These are phyloP conservation scores for Nansenia antarctica DNA, from an alignment of 2,113 vertebrate genomes.

Conservation along the genomic window DNA sequence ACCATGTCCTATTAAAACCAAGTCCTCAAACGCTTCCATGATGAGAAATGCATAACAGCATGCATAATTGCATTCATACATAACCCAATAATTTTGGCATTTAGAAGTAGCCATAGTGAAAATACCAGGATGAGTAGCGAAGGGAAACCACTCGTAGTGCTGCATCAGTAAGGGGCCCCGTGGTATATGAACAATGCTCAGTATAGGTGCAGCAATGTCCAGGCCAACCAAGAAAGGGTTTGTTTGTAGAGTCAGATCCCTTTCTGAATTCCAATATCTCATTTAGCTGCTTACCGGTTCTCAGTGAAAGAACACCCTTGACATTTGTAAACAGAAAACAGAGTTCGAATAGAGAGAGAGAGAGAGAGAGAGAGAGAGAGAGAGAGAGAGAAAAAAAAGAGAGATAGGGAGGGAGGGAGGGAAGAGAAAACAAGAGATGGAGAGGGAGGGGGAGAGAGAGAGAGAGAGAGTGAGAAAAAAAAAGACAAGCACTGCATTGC, in stretches of 20 bases:
- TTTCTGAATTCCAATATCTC: too few species aligned
- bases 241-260: not conserved
- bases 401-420: slow-evolving; percentile 20
- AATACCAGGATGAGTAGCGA: slow-evolving; percentile 37
- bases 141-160: slow-evolving; percentile 19
- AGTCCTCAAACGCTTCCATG: slow-evolving; percentile 40
- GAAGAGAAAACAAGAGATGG: not conserved
- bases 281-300: slow-evolving; percentile 2
- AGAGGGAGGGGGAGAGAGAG: not conserved
- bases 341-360: slow-evolving; percentile 19
- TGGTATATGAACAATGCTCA: not conserved
- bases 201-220: not conserved
- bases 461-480: slow-evolving; percentile 6
- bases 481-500: slow-evolving; percentile 44
- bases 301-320: not conserved
- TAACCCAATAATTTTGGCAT: slow-evolving; percentile 60
- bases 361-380: not conserved
- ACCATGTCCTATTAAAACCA: slow-evolving; percentile 40
- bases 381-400: slow-evolving; percentile 1
- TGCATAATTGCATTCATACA: slow-evolving; percentile 61
- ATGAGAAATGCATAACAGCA: slow-evolving; percentile 54
- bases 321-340: not conserved
- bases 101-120: slow-evolving; percentile 37
- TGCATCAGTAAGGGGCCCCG: not conserved
- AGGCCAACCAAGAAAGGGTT: slow-evolving; percentile 1